Evolutionary conservation across 2,888 invertebrate genomes (phyloP).

Genomic region (Margaritifera margaritifera): DNA sequence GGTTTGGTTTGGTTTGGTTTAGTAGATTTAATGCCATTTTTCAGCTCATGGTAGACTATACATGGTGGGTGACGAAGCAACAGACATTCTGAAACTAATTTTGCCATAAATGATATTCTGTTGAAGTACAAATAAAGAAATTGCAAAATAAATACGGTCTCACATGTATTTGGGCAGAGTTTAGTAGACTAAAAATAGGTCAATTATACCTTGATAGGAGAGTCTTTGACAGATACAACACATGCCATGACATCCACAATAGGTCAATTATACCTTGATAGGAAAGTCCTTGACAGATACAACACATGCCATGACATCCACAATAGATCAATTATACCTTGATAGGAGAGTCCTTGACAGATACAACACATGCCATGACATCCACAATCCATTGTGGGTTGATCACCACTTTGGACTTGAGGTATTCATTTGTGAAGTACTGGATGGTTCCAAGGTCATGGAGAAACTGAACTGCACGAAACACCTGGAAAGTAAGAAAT

Average conservation of each 20-base stretch:
- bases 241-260: slow-evolving; percentile 69
- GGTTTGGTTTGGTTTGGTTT: no score
- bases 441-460: slow-evolving; percentile 71
- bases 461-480: slow-evolving; percentile 68
- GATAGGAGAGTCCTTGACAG: slow-evolving; percentile 54
- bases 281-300: slow-evolving; percentile 62
- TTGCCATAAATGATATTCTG: no score
- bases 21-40: no score
- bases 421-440: slow-evolving; percentile 66
- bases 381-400: slow-evolving; percentile 72
- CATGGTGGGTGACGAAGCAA: no score
- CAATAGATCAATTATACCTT: slow-evolving; percentile 63
- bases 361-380: slow-evolving; percentile 71
- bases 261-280: slow-evolving; percentile 21
- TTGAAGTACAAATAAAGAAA: no score
- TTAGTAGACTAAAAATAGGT: neutral
- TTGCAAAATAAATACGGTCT: no score
- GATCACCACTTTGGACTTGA: slow-evolving; percentile 67
- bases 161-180: no score
- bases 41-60: no score
- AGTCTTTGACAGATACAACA: slow-evolving; percentile 67
- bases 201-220: slow-evolving; percentile 29
- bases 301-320: slow-evolving; percentile 71
- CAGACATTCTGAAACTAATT: no score
- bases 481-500: slow-evolving; percentile 44